Percentiles rank a stretch among this genome's conserved stretches.
These are phyloP conservation scores for Atethmia centrago DNA, from an alignment of 2,888 invertebrate species.

Conservation along the genomic window DNA sequence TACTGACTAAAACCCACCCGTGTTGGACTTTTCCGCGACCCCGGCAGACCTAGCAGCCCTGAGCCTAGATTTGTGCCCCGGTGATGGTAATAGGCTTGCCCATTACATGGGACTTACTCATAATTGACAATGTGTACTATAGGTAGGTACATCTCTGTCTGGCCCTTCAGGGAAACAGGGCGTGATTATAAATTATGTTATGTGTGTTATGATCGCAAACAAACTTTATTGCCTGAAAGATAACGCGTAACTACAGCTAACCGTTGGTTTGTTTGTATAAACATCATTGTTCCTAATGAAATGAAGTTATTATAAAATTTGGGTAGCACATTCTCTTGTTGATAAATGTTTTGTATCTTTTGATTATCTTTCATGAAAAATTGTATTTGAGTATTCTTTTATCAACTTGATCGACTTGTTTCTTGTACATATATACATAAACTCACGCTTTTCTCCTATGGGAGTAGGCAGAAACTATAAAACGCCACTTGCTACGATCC, in stretches of 20 bases:
- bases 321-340: not conserved
- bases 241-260: not conserved
- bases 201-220: not conserved
- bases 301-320: not conserved
- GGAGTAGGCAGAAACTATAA: not conserved
- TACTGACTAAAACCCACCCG: no score
- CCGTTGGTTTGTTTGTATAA: conserved; percentile 4
- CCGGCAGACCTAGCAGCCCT: no score
- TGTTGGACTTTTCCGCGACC: no score
- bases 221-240: not conserved
- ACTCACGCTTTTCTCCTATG: not conserved
- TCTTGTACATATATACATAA: not conserved
- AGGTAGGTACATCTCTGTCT: no score
- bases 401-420: not conserved
- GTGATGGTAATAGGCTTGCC: no score
- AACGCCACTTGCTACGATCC: not conserved
- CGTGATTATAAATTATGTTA: not conserved
- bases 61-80: no score
- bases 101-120: no score
- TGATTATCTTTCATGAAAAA: not conserved
- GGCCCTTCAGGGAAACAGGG: no score
- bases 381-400: not conserved
- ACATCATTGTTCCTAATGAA: conserved; percentile 3
- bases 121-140: no score
- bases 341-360: not conserved